Base-by-base conservation (phyloP, 2,888 invertebrate genomes). In the Caenorhabditis sp. region DNA sequence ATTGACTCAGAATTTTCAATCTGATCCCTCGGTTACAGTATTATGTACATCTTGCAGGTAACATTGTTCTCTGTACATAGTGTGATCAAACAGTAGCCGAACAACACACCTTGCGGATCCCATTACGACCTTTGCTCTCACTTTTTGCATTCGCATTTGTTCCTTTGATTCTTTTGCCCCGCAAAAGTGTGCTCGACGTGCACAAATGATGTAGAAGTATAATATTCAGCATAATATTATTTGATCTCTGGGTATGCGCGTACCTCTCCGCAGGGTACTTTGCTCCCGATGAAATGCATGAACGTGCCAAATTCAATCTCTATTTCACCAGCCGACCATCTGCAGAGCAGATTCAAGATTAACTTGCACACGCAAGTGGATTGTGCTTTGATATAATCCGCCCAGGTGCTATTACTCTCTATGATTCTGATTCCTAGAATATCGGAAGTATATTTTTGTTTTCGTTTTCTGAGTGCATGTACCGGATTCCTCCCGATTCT, bases 301-400 rank as follows among this genome's bases (percentile, higher is more conserved):
- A 30, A 48, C 48, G 48, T 48, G 48, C 48, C 27, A 30, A 48
- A 48, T 48, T 48, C 48, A 48, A 48, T 48, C 27, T 30, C 48
- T 7, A 48, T 48, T 48, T 27, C 48, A 27, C 2, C 35, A 9
- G 22, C 22, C 17, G n/a, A 7, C 26, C n/a, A 24, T 46, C 48
- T 48, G 30, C 48, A 30, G 4, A 2, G 27, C 27, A 2, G 9
- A 2, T 35, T 9, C 41, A 17, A 17, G 48, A 48, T 48, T 48
- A 48, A 30, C 30, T 27, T 43, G 43, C 48, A 48, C 30, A 48
- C 30, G 30, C 48, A 48, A 30, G 7, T 17, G 30, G 30, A 48
- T 48, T 48, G 48, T 48, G 48, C 30, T 48, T 48, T 48, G 48
- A 48, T n/a, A n/a, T 48, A 48, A 48, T 48, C 48, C 48, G 13